These are phyloP conservation scores for Drosophila busckii DNA, from an alignment of 1,140 invertebrate species.

Conservation along the genomic window DNA sequence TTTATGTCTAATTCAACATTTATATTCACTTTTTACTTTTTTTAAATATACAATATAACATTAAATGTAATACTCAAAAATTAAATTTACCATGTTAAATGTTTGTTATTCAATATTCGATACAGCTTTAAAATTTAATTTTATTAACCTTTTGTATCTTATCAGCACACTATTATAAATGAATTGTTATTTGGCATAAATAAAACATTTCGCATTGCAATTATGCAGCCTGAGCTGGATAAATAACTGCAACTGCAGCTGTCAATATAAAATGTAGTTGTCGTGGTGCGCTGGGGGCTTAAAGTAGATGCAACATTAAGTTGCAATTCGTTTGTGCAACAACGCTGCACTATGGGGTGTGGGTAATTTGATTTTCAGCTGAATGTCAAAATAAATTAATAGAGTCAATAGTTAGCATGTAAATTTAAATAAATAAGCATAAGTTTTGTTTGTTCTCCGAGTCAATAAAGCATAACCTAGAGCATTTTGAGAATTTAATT, in stretches of 20 bases:
- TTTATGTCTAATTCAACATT: too few relatives aligned
- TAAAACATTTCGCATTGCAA: conserved; percentile 31
- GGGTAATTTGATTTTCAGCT: not conserved
- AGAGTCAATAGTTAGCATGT: too few relatives aligned
- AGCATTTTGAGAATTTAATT: too few relatives aligned
- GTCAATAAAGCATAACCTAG: too few relatives aligned
- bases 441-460: too few relatives aligned
- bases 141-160: conserved; percentile 13
- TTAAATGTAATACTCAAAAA: too few relatives aligned
- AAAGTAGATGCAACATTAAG: conserved; percentile 19
- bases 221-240: conserved; percentile 32
- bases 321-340: conserved; percentile 45
- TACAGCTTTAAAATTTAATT: conserved; percentile 5
- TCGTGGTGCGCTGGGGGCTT: conserved; percentile 11
- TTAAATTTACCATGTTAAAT: too few relatives aligned
- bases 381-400: not conserved
- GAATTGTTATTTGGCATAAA: conserved; percentile 24
- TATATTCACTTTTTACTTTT: too few relatives aligned
- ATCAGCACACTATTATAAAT: conserved; percentile 29
- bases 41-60: too few relatives aligned
- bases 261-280: conserved; percentile 37
- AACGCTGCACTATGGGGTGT: conserved; percentile 17
- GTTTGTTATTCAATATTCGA: not conserved
- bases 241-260: conserved; percentile 39
- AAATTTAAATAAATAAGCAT: too few relatives aligned